Conservation (phyloP, 2,888 invertebrate species). For the Atethmia centrago region DNA sequence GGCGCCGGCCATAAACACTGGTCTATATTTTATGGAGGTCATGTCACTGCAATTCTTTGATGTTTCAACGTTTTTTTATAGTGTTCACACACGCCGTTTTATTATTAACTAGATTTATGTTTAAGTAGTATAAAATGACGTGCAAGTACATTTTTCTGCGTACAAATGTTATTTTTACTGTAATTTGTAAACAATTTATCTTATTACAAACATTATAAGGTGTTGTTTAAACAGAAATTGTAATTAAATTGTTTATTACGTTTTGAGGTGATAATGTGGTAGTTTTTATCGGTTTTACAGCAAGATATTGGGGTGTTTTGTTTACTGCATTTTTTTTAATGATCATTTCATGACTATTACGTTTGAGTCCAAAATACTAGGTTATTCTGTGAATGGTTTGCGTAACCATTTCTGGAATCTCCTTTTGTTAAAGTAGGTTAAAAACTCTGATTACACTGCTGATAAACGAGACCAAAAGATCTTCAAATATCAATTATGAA, state of each 20-base stretch:
- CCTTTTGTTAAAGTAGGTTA: background rate
- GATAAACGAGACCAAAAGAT: background rate
- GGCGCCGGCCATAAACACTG: conserved; percentile 62
- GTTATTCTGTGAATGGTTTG: background rate
- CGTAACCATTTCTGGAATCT: background rate
- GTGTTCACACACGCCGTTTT: conserved; percentile 49
- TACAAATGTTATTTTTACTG: conserved; percentile 54
- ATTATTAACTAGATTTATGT: conserved; percentile 67
- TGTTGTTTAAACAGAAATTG: conserved; percentile 38
- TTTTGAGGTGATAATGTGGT: conserved; percentile 50
- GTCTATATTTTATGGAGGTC: conserved; percentile 57
- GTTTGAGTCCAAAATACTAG: background rate
- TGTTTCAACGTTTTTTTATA: conserved; percentile 54
- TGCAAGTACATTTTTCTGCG: conserved; percentile 45
- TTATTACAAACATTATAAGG: conserved; percentile 31
- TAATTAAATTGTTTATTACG: conserved; percentile 58
- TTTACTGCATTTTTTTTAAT: conserved; percentile 1
- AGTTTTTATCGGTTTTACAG: conserved; percentile 43
- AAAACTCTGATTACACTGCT: background rate
- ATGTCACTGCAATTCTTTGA: conserved; percentile 65
- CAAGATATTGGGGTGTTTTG: conserved; percentile 28
- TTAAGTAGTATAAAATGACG: conserved; percentile 54
- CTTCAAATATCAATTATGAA: background rate
- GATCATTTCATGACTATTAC: background rate
- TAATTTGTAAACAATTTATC: conserved; percentile 57